Evolutionary conservation across 2,888 invertebrate species (phyloP), one percentile per base, ranked within the genome.

Genomic region (Limenitis camilla): DNA sequence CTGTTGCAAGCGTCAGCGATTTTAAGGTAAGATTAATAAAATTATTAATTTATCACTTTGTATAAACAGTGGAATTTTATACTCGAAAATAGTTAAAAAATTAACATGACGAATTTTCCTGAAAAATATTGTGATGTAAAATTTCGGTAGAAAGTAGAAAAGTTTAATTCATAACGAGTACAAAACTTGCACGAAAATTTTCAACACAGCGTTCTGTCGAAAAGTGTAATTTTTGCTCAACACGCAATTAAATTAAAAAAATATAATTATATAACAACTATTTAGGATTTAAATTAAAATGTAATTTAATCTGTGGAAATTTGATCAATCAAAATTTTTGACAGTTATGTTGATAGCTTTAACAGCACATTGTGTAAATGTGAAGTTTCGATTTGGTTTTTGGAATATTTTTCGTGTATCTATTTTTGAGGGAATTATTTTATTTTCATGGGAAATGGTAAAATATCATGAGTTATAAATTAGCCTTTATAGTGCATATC

Each of bases 361-460:
- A 71, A 75, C 72, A 70, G 74, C 68, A 74, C 74, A 48, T 74
- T 75, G 70, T 75, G 76, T 81, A 66, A 68, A 71, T 72, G 74
- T 72, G 72, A 79, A 82, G 80, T 82, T 85, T 82, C 76, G 77
- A 82, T 78, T 77, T 74, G 68, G 67, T 74, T 82, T 84, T 85
- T 83, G 74, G 74, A 74, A 78, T 77, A 82, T 85, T 87, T 86
- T 83, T 84, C 81, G 76, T 81, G 72, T 66, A 67, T 84, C 78
- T 84, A 82, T 87, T 87, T 87, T 87, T 79, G 84, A 87, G 69
- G 79, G 79, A 80, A 84, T 82, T 81, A 68, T 87, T 84, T 19
- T 87, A 82, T 81, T 78, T 75, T 74, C 70, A 72, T 71, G 69
- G 69, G 77, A 72, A 74, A 85, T 87, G 85, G 77, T 78, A 66